Conservation (phyloP, 2,888 invertebrate genomes). For the Diabrotica balteata region DNA sequence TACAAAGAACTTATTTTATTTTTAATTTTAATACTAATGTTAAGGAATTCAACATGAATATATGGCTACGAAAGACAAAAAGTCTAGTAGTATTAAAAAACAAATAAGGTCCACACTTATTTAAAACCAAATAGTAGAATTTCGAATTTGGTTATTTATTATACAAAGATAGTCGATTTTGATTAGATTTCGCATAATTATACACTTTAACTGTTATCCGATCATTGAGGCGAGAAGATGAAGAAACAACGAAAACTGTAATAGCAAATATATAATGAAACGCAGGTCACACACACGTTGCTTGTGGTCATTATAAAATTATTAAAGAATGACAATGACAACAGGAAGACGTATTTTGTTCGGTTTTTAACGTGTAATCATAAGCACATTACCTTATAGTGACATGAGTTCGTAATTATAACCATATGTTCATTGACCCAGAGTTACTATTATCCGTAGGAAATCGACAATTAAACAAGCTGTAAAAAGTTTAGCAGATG, state of each 20-base stretch:
- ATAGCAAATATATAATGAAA: slow-evolving; percentile 27
- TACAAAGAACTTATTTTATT: no score
- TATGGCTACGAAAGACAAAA: no score
- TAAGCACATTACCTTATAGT: slow-evolving; percentile 48
- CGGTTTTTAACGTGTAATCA: slow-evolving; percentile 59
- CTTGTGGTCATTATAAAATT: slow-evolving; percentile 50
- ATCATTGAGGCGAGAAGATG: slow-evolving; percentile 9
- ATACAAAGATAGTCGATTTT: no score
- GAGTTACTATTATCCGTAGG: slow-evolving; percentile 52
- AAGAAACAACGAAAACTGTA: slow-evolving; percentile 17
- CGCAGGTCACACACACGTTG: slow-evolving; percentile 35
- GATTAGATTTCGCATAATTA: no score
- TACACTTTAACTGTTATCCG: slow-evolving; percentile 12
- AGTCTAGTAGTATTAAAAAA: no score
- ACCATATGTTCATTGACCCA: slow-evolving; percentile 57
- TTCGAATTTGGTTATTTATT: no score
- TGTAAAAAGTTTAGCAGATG: neutral
- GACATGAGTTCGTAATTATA: slow-evolving; percentile 58
- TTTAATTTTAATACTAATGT: no score
- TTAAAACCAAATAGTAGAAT: no score
- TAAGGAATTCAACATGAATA: no score
- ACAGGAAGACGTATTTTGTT: slow-evolving; percentile 61
- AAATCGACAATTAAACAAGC: slow-evolving; percentile 54
- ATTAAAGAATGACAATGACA: slow-evolving; percentile 61
- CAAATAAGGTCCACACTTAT: no score